phyloP scores from a whole-genome alignment of 1,140 invertebrate species.

The Drosophila persimilis region DNA sequence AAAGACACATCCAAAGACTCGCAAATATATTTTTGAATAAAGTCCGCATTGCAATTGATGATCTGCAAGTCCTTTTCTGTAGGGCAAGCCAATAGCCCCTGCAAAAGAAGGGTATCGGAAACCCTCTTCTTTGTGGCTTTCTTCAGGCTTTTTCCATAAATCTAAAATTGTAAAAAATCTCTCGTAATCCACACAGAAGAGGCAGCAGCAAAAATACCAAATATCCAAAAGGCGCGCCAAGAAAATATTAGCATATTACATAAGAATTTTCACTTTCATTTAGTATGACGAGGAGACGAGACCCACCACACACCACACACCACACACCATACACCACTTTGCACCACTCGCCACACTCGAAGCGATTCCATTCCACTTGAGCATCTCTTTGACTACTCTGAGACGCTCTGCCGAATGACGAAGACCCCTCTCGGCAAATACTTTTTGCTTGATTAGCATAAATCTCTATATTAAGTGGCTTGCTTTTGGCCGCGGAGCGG shows the following conservation, averaged over 20 bases:
- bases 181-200: constrained; percentile 42
- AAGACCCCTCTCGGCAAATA: constrained; percentile 41
- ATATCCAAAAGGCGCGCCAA: constrained; percentile 45
- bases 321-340: too few relatives aligned
- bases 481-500: neutral
- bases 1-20: too few relatives aligned
- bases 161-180: constrained; percentile 49
- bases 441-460: constrained; percentile 63
- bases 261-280: constrained; percentile 67
- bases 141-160: constrained; percentile 37
- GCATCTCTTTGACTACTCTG: too few relatives aligned
- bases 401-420: constrained; percentile 1
- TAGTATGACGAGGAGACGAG: constrained; percentile 24
- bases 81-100: too few relatives aligned
- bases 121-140: constrained; percentile 27
- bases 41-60: too few relatives aligned
- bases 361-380: constrained; percentile 21
- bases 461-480: constrained; percentile 63
- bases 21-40: too few relatives aligned
- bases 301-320: too few relatives aligned
- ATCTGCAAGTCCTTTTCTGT: too few relatives aligned
- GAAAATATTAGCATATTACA: constrained; percentile 64
- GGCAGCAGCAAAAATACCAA: constrained; percentile 22
- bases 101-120: neutral
- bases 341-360: too few relatives aligned